Percentiles rank a stretch among this genome's conserved stretches.
Evolutionary conservation across 2,113 vertebrate genomes (phyloP).

Genomic region (Passer domesticus): DNA sequence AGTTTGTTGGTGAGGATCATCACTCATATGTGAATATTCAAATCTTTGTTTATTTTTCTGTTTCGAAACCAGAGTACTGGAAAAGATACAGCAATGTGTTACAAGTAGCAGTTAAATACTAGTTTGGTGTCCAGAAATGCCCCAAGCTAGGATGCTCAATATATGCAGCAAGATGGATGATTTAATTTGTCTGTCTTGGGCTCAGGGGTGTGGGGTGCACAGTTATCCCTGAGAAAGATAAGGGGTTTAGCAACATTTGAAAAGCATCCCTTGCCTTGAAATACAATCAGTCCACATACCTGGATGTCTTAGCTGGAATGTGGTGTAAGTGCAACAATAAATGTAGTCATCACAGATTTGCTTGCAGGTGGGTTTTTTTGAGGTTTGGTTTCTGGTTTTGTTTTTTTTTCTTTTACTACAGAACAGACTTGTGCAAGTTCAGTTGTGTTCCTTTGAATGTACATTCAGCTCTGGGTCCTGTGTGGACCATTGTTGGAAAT

Average conservation of each 20-base stretch:
- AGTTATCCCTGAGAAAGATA: not conserved
- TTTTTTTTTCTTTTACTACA: not conserved
- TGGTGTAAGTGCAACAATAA: not conserved
- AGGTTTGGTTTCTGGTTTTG: not conserved
- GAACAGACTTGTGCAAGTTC: not conserved
- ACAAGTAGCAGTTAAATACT: not conserved
- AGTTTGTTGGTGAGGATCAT: not conserved
- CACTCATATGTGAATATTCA: not conserved
- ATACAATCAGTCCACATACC: not conserved
- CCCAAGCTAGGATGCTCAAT: not conserved
- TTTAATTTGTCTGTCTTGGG: not conserved
- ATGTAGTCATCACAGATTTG: not conserved
- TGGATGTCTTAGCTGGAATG: not conserved
- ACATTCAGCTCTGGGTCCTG: not conserved
- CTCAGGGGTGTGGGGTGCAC: not conserved
- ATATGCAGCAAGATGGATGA: not conserved
- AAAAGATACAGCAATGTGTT: not conserved
- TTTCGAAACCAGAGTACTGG: not conserved
- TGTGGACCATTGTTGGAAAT: not conserved
- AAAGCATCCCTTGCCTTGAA: not conserved
- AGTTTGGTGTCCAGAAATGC: not conserved
- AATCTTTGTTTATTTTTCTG: not conserved
- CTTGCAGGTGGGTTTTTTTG: not conserved
- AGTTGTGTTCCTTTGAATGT: not conserved
- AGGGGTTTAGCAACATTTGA: not conserved